Evolutionary conservation across 1,140 invertebrate species (phyloP), one percentile per base, ranked within the genome.

Genomic region (Trichonephila clavata): DNA sequence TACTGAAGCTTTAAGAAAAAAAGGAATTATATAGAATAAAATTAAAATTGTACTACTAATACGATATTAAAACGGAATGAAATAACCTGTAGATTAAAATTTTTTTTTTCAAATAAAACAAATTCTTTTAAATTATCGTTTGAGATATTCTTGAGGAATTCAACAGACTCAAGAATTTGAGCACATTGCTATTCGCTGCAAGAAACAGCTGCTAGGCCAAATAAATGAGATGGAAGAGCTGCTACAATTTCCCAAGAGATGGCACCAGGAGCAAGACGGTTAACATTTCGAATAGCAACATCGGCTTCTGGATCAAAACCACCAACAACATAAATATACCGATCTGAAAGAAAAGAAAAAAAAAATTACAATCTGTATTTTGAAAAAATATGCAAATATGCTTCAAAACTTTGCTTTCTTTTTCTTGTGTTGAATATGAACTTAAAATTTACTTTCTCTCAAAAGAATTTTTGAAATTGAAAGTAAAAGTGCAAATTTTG

Each of bases 221-320:
- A 83, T 0, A 83, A 16, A 57, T 83, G 81, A 13, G 81, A n/a
- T 1, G 81, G 81, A 1, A 83, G 43, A 24, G 81, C 18, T n/a
- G 43, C 81, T 14, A 50, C 39, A 0, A 83, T 43, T 59, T 59
- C 7, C 81, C 81, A 83, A 4, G 43, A 57, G 50, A 21, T 59
- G 39, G 81, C 81, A 5, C 20, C 50, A 50, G 39, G 39, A n/a
- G 81, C 6, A 7, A 83, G 43, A 20, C 20, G 24, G 27, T 83
- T 57, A 20, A 83, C 81, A 24, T 83, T 83, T 21, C 50, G 50
- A 20, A 59, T 57, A 16, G 39, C 43, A 4, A 59, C 20, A 20
- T 83, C 81, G 8, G 81, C 20, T 83, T 83, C 81, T 21, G 81
- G 81, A 20, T 83, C 50, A 43, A 83, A 83, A 57, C 81, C 81